A percentile compares a stretch with the other conserved stretches of the same genome.
Evolutionary conservation across 2,888 invertebrate species (phyloP).

Genomic region (Drymonia ruficornis): DNA sequence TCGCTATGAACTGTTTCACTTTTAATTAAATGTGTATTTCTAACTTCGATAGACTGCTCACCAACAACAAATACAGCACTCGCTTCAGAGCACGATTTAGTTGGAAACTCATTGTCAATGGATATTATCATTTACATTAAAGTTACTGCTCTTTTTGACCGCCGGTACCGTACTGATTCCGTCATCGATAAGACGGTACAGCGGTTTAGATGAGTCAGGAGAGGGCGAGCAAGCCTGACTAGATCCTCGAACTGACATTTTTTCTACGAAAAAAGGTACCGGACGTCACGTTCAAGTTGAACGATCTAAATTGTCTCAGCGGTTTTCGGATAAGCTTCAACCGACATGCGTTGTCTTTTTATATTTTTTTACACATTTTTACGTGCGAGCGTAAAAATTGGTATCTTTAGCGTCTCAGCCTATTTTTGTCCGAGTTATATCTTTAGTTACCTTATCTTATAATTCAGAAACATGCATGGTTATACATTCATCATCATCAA

Average conservation of each 20-base stretch:
- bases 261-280: constrained; percentile 53
- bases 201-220: constrained; percentile 56
- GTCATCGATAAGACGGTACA: constrained; percentile 55
- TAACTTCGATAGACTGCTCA: constrained; percentile 30
- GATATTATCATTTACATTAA: constrained; percentile 43
- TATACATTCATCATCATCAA: no score
- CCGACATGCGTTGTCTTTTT: constrained; percentile 34
- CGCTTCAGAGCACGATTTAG: constrained; percentile 39
- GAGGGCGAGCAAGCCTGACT: constrained; percentile 49
- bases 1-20: constrained; percentile 46
- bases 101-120: constrained; percentile 43
- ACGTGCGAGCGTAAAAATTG: background rate
- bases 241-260: constrained; percentile 55
- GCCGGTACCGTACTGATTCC: constrained; percentile 61
- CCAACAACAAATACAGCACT: constrained; percentile 51
- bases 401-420: no score
- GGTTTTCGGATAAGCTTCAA: constrained; percentile 48
- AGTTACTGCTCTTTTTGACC: constrained; percentile 55
- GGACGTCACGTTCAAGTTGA: constrained; percentile 79
- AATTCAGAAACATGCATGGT: no score
- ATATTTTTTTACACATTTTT: constrained; percentile 22
- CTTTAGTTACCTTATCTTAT: no score
- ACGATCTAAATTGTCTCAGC: constrained; percentile 66
- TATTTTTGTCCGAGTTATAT: no score
- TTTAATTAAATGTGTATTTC: constrained; percentile 15